phyloP scores from a whole-genome alignment of 2,797 vertebrate genomes.

The Sphenopsis melanotis region DNA sequence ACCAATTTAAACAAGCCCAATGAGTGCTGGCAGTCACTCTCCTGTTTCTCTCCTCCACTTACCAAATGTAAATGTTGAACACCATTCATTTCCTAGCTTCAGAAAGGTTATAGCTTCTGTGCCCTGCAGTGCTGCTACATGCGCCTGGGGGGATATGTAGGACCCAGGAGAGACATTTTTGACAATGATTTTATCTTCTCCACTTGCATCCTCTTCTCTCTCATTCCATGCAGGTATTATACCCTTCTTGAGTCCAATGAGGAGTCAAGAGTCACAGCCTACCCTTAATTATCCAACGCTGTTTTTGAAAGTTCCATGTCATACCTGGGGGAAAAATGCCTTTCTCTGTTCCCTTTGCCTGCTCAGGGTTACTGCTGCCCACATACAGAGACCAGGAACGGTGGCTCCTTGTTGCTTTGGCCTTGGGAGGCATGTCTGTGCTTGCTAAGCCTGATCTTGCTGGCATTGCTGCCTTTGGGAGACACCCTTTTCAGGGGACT shows the following conservation, averaged over 20 bases:
- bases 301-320: neutral
- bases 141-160: neutral
- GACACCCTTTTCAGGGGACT: neutral
- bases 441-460: neutral
- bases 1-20: slow-evolving; percentile 1
- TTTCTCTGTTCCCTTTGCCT: neutral
- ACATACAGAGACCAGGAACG: neutral
- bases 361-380: neutral
- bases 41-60: neutral
- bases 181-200: neutral
- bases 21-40: neutral
- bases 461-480: neutral
- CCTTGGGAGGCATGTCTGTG: neutral
- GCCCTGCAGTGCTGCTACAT: neutral
- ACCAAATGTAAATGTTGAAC: neutral
- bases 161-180: neutral
- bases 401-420: neutral
- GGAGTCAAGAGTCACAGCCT: neutral
- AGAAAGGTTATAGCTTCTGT: neutral
- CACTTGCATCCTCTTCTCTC: neutral
- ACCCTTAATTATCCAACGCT: neutral
- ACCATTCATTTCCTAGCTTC: neutral
- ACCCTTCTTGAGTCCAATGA: neutral
- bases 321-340: neutral
- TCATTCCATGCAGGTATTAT: neutral